Evolutionary conservation across 2,888 invertebrate species (phyloP).

Genomic region (Caenorhabditis angaria): DNA sequence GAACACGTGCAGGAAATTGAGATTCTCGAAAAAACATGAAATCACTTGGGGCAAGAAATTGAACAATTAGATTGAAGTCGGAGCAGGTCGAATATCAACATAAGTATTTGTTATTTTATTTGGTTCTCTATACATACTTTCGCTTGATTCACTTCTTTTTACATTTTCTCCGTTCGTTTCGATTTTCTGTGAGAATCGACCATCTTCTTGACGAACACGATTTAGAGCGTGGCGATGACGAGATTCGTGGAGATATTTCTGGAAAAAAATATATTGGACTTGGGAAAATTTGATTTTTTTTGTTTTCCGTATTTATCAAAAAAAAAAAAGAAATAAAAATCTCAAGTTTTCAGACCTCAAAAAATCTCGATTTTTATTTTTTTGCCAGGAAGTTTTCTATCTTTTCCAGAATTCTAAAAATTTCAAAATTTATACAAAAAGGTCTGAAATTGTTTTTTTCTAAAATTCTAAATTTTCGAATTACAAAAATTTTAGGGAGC

Average conservation of each 20-base stretch:
- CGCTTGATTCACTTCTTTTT: not conserved
- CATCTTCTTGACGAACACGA: constrained; percentile 10
- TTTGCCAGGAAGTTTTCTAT: no score
- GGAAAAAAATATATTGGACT: not conserved
- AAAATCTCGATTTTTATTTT: no score
- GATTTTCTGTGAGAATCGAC: constrained; percentile 16
- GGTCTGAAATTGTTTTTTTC: no score
- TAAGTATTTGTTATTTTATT: not conserved
- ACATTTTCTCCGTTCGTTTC: not conserved
- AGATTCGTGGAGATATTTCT: constrained; percentile 32
- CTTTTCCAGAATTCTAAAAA: no score
- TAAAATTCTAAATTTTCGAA: no score
- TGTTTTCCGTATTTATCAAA: not conserved
- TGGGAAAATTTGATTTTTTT: not conserved
- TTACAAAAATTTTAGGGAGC: no score
- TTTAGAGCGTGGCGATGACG: constrained; percentile 25
- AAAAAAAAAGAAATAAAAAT: not conserved
- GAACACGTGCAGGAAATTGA: no score
- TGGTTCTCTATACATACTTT: not conserved
- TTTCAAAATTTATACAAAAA: no score
- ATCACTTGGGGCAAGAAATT: not conserved
- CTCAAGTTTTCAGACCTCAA: no score
- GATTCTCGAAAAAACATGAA: no score
- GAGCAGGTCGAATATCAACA: constrained; percentile 12
- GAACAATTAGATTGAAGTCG: not conserved